Evolutionary conservation across 2,113 vertebrate species (phyloP).

Genomic region (Bagarius yarrelli): DNA sequence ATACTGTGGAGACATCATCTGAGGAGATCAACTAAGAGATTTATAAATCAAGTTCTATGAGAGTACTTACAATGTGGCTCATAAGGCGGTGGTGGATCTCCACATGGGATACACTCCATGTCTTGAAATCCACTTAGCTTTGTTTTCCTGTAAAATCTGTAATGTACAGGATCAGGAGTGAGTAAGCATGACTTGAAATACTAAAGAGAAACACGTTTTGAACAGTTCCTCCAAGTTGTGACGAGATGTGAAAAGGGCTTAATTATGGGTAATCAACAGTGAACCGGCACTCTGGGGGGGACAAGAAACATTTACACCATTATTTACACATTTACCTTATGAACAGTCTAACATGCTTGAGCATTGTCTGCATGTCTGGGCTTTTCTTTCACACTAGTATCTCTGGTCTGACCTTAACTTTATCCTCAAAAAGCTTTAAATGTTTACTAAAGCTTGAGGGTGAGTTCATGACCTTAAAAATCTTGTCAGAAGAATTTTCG

Average conservation of each 20-base stretch:
- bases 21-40: slow-evolving; percentile 18
- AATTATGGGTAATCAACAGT: slow-evolving; percentile 40
- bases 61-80: slow-evolving; percentile 91
- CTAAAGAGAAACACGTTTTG: not conserved
- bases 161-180: slow-evolving; percentile 41
- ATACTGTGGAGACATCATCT: slow-evolving; percentile 7
- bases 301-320: slow-evolving; percentile 8
- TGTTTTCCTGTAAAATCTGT: slow-evolving; percentile 94
- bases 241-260: slow-evolving; percentile 16
- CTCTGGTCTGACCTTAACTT: slow-evolving; percentile 33
- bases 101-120: slow-evolving; percentile 95
- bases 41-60: slow-evolving; percentile 34
- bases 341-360: slow-evolving; percentile 32
- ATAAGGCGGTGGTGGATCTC: slow-evolving; percentile 90
- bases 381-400: slow-evolving; percentile 9
- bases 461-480: not conserved
- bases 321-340: not conserved
- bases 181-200: not conserved
- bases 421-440: slow-evolving; percentile 15
- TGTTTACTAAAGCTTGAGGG: not conserved
- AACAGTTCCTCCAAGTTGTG: slow-evolving; percentile 19
- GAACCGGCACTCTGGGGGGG: slow-evolving; percentile 2
- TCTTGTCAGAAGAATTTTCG: not conserved
- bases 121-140: slow-evolving; percentile 96
- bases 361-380: slow-evolving; percentile 23